A percentile compares a stretch with the other conserved stretches of the same genome.
These are phyloP conservation scores for Archilochus colubris DNA, from an alignment of 2,113 vertebrate genomes.

Conservation along the genomic window DNA sequence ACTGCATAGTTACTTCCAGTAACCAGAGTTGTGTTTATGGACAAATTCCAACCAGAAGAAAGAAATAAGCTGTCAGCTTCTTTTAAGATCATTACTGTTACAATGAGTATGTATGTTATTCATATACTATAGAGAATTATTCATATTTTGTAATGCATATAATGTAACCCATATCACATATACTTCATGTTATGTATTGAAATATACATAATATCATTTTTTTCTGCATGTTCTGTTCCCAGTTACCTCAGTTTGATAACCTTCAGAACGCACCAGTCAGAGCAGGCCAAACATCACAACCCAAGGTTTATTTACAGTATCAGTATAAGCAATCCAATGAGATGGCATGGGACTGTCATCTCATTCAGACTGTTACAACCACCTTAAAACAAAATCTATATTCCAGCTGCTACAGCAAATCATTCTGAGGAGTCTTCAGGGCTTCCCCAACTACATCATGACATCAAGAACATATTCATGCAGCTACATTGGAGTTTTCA, in stretches of 20 bases:
- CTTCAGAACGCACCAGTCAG: neutral
- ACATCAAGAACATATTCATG: neutral
- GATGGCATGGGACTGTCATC: neutral
- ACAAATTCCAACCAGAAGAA: neutral
- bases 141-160: neutral
- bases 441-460: neutral
- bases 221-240: neutral
- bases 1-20: neutral
- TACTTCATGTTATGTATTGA: neutral
- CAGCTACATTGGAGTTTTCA: neutral
- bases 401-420: neutral
- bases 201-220: neutral
- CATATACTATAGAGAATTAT: neutral
- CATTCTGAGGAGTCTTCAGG: neutral
- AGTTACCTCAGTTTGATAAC: neutral
- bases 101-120: neutral
- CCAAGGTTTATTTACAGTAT: neutral
- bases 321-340: neutral
- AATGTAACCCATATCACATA: neutral
- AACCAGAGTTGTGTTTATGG: neutral
- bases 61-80: neutral
- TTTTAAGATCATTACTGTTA: neutral
- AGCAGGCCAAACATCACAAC: neutral
- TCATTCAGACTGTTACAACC: neutral
- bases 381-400: neutral